Evolutionary conservation across 2,888 invertebrate genomes (phyloP), one percentile per base, ranked within the genome.

Genomic region (Lasioglossum lativentre): DNA sequence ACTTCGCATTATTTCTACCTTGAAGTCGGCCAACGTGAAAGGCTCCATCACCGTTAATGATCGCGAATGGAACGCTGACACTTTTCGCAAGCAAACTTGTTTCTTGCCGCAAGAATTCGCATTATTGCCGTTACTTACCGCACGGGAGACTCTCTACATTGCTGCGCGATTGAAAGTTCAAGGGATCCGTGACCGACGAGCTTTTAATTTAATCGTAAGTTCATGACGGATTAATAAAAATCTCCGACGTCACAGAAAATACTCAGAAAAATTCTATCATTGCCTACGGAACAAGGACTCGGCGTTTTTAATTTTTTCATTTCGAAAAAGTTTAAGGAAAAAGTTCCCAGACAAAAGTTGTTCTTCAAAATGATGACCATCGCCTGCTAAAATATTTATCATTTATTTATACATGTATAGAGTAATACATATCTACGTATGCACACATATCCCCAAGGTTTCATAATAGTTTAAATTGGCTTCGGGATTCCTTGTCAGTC

Each of bases 11-110:
- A 94, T 98, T 73, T 97, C 97, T 0, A 97, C 97, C 63, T 96
- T 97, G 94, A 97, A 70, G 97, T 97, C 75, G 0, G 83, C 87
- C 2, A 92, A 92, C 14, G 75, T 93, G 8, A 88, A 86, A 30
- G 98, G 99, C 0, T 96, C 95, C 34, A 96, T 98, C 72, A 95
- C 95, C 30, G 96, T 98, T 4, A 98, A 98, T 94, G 97, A 97
- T 4, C 95, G 96, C 38, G 38, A 90, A 85, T 73, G 98, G 98
- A 1, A 96, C 95, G 38, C 96, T 98, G 72, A 95, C 95, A 40
- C 96, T 81, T 97, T 98, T 91, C 96, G 97, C 70, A 97, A 97
- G 91, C 96, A 97, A 86, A 97, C 98, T 4, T 98, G 98, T 90
- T 96, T 96, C 94, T 96, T 97, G 86, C 96, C 96, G 92, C 97